Conservation (phyloP, 2,113 vertebrate genomes). For the Alces alces region DNA sequence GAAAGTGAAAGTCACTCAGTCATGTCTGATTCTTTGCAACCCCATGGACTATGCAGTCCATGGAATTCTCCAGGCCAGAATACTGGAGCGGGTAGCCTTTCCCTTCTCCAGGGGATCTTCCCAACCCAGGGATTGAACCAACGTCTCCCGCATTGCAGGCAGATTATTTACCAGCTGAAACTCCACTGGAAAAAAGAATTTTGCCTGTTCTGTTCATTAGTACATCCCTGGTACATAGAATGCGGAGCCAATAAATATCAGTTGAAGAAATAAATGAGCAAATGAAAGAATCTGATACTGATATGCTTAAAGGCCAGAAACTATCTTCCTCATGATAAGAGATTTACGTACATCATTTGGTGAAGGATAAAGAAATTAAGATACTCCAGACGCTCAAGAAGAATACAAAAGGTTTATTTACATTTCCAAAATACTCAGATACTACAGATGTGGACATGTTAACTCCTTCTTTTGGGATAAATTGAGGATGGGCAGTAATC, state of each 20-base stretch:
- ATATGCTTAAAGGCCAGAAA: not conserved
- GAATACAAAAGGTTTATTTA: conserved; percentile 2
- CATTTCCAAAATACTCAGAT: not conserved
- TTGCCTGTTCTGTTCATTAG: not conserved
- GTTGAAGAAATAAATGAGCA: not conserved
- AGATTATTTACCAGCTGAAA: not conserved
- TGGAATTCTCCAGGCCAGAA: not conserved
- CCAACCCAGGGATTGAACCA: not conserved
- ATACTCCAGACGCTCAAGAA: not conserved
- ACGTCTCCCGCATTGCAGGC: not conserved
- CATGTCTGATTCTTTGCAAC: not conserved
- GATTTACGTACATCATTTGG: not conserved
- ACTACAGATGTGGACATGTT: not conserved
- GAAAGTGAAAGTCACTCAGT: not conserved
- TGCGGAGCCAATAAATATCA: not conserved
- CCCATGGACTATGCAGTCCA: not conserved
- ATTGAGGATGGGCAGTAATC: not conserved
- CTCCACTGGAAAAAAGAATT: not conserved
- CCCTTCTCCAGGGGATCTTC: not conserved
- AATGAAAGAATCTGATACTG: not conserved
- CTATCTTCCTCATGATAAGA: conserved; percentile 29
- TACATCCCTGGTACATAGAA: not conserved
- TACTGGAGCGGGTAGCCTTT: not conserved
- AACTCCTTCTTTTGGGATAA: conserved; percentile 34
- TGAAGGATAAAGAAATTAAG: not conserved